phyloP scores from a whole-genome alignment of 1,140 invertebrate genomes.

The Phenacoccus solenopsis region DNA sequence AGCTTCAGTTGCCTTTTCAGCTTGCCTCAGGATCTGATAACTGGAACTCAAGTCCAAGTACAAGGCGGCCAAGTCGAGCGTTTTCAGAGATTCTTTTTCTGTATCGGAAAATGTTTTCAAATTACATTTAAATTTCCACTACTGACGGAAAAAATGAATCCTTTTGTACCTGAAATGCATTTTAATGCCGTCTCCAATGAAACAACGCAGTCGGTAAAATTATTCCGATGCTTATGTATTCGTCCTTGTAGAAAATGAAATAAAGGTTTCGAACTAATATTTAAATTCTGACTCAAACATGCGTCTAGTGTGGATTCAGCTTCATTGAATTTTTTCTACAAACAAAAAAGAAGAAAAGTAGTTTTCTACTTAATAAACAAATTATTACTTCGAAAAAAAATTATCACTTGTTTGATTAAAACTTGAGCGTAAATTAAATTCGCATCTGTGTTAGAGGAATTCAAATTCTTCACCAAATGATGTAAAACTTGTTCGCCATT shows the following conservation, averaged over 20 bases:
- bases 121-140: neutral
- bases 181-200: conserved; percentile 58
- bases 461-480: conserved; percentile 50
- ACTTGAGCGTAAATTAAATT: conserved; percentile 83
- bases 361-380: neutral
- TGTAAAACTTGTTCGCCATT: conserved; percentile 51
- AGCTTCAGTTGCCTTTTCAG: conserved; percentile 62
- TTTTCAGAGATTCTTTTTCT: conserved; percentile 24
- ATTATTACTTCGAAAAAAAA: neutral
- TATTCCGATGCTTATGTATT: conserved; percentile 61
- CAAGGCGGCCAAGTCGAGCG: conserved; percentile 48
- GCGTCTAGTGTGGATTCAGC: conserved; percentile 76
- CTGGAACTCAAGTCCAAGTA: conserved; percentile 78
- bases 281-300: conserved; percentile 81
- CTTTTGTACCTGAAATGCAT: conserved; percentile 24
- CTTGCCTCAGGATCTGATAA: conserved; percentile 52
- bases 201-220: conserved; percentile 58
- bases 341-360: conserved; percentile 27
- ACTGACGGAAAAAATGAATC: neutral
- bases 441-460: conserved; percentile 63
- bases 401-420: conserved; percentile 38
- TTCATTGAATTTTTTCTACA: conserved; percentile 56
- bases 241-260: conserved; percentile 78
- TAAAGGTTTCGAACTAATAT: conserved; percentile 75
- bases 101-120: neutral